Evolutionary conservation across 2,113 vertebrate species (phyloP).

Genomic region (Macroglossus sobrinus): DNA sequence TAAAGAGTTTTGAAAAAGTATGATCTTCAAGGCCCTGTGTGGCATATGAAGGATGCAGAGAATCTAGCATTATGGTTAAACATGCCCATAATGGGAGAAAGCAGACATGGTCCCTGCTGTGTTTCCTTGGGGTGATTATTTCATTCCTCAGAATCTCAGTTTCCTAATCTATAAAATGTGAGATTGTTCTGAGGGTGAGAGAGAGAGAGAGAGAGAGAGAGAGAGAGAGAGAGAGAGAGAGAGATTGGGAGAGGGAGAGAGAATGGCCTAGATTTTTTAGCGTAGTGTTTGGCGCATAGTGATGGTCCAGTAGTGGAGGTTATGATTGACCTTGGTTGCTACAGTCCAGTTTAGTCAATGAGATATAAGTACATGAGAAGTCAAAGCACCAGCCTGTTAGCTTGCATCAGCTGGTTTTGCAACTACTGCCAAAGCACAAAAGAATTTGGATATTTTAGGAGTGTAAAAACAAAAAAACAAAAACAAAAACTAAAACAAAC

Average conservation of each 20-base stretch:
- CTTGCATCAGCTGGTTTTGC: not conserved
- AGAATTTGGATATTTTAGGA: slow-evolving; percentile 14
- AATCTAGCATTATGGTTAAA: not conserved
- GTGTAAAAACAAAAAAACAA: not conserved
- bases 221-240: not conserved
- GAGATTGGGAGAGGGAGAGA: not conserved
- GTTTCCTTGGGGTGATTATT: not conserved
- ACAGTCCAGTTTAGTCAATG: not conserved
- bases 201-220: not conserved
- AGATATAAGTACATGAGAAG: not conserved
- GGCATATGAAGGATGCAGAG: not conserved
- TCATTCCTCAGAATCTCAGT: not conserved
- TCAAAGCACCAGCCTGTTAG: not conserved
- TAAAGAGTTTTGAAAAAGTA: not conserved
- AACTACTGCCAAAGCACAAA: not conserved
- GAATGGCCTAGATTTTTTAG: not conserved
- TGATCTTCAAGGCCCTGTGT: not conserved
- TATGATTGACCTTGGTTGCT: not conserved
- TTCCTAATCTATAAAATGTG: not conserved
- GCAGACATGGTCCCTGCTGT: not conserved
- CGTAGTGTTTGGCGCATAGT: not conserved
- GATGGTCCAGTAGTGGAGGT: not conserved
- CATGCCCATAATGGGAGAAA: fast-evolving
- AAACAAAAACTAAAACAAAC: too few species aligned
- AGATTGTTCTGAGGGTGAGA: not conserved